phyloP scores from a whole-genome alignment of 2,797 vertebrate genomes.

The Rhinoraja longicauda region DNA sequence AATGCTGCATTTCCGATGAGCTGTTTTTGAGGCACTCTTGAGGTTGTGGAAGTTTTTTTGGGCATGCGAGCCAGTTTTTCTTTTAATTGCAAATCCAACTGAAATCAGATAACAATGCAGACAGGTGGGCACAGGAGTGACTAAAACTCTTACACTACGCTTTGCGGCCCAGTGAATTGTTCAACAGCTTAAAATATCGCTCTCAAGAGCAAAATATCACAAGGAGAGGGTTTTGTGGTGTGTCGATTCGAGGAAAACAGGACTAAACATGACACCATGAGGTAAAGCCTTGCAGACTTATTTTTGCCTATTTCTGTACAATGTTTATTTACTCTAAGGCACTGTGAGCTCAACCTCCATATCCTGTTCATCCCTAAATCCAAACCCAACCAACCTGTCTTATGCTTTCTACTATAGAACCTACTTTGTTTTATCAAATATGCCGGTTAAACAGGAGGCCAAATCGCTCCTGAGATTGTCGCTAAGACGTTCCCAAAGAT shows the following conservation, averaged over 20 bases:
- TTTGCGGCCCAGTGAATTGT: background rate
- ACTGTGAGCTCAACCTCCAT: background rate
- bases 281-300: background rate
- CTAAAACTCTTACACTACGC: no score
- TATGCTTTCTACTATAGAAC: background rate
- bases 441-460: background rate
- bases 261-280: background rate
- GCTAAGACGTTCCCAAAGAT: background rate
- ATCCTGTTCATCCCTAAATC: background rate
- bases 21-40: background rate
- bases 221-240: background rate
- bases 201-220: background rate
- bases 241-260: background rate
- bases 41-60: background rate
- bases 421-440: background rate
- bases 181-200: background rate
- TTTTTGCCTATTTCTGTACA: background rate
- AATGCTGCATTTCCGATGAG: background rate
- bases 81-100: background rate
- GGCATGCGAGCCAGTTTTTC: background rate
- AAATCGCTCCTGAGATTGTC: background rate
- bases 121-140: background rate
- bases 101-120: background rate
- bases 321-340: background rate
- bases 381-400: background rate